These are phyloP conservation scores for Helicolenus hilgendorfi DNA, from an alignment of 2,797 vertebrate species.

Conservation along the genomic window DNA sequence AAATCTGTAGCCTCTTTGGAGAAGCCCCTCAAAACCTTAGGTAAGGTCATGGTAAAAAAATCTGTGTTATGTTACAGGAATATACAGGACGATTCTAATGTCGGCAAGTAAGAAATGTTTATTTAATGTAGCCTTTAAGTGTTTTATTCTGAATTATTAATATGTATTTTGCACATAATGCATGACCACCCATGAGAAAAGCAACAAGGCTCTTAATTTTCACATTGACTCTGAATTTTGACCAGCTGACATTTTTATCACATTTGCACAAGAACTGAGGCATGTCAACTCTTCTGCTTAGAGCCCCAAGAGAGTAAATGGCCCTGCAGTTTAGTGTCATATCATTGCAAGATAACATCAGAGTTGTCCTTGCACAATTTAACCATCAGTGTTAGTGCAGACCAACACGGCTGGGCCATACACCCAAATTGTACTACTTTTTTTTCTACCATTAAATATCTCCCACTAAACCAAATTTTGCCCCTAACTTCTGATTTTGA, in stretches of 20 bases:
- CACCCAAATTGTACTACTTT: too few species aligned
- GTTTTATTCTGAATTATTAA: background rate
- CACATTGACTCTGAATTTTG: constrained; percentile 2
- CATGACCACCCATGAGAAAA: background rate
- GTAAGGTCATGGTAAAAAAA: constrained; percentile 83
- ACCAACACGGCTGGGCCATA: background rate
- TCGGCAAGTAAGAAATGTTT: background rate
- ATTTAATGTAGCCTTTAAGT: background rate
- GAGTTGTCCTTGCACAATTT: background rate
- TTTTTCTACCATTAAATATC: background rate
- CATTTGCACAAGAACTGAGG: constrained; percentile 26
- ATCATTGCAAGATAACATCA: background rate
- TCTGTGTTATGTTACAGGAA: background rate
- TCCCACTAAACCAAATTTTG: background rate
- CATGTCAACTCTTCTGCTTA: background rate
- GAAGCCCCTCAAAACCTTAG: constrained; percentile 99
- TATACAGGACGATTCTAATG: background rate
- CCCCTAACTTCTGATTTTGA: background rate
- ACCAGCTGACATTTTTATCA: constrained; percentile 8
- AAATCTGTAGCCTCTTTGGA: constrained; percentile 99
- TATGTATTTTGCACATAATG: background rate
- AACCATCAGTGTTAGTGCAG: background rate
- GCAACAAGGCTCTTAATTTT: background rate
- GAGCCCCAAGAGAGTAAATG: background rate
- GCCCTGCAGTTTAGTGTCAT: background rate